Evolutionary conservation across 1,140 invertebrate genomes (phyloP), one percentile per base, ranked within the genome.

Genomic region (Mycetomoellerius zeteki): DNA sequence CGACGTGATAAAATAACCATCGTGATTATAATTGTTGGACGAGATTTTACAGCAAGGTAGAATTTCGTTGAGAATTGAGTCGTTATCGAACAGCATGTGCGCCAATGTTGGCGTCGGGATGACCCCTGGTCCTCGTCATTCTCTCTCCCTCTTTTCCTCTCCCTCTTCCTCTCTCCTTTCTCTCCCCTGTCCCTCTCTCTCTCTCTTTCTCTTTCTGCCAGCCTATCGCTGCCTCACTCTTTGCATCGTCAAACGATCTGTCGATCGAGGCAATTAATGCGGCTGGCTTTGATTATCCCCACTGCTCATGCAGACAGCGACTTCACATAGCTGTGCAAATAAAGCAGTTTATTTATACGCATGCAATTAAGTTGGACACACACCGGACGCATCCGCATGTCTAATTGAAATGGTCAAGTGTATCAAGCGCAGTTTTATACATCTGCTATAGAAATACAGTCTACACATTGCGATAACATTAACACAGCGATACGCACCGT

Each of bases 341-440:
- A 87, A 89, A 87, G 77, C 81, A 75, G 85, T 89, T 85, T 87
- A 89, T 89, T 90, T 89, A 87, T 90, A 90, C 78, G 76, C 76
- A 24, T 62, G 88, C 88, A 89, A 89, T 89, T 89, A 89, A 89
- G 73, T 67, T 33, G 56, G 19, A 77, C 52, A 73, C 56, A 86
- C 30, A 86, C 71, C 82, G 67, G 30, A 19, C 27, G 82, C 37
- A 67, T 77, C 56, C 56, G 65, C 30, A 37, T 60, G 65, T 78
- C 43, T 78, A 89, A 85, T 89, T 87, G 76, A 56, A 86, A 81
- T 50, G 47, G 71, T 62, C 65, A 58, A 86, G 82, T 86, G 87
- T 67, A 86, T 89, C 33, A 73, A 87, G 72, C 24, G 78, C 88
- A 30, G 37, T 73, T 87, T 84, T 84, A 69, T 56, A 43, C 52